Percentiles rank a stretch among this genome's conserved stretches.
Conservation (phyloP, 1,140 invertebrate genomes). For the Tribolium madens region DNA sequence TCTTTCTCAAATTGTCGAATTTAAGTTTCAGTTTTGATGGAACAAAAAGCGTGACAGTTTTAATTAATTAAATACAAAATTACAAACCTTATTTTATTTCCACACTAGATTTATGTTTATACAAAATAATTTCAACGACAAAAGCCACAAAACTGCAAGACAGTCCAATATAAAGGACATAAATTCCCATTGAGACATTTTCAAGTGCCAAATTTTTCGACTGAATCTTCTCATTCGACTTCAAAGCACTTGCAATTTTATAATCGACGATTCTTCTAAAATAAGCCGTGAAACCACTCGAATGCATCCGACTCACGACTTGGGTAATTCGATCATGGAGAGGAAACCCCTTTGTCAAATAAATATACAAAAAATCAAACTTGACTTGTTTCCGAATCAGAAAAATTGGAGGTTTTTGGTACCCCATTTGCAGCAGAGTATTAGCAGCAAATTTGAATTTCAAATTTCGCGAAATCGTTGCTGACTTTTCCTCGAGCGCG, state of each 20-base stretch:
- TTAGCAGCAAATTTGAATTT: neutral
- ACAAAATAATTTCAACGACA: neutral
- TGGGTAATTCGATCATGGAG: neutral
- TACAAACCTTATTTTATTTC: no score
- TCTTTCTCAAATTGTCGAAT: no score
- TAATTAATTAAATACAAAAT: no score
- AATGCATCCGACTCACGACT: neutral
- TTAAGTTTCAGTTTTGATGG: no score
- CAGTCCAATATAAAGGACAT: neutral
- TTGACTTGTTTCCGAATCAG: constrained; percentile 6
- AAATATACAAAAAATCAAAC: constrained; percentile 21
- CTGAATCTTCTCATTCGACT: neutral
- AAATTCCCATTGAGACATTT: constrained; percentile 1
- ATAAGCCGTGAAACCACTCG: neutral
- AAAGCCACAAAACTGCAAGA: neutral
- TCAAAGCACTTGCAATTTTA: neutral
- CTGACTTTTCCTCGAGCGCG: neutral
- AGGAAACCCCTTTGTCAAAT: neutral
- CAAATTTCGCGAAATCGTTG: constrained; percentile 1
- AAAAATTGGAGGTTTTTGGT: neutral
- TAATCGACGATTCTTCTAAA: neutral
- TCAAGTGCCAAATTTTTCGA: neutral
- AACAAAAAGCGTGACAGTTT: no score
- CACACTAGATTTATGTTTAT: neutral
- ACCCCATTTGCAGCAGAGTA: neutral